These are phyloP conservation scores for Sarcophilus harrisii DNA, from an alignment of 2,797 vertebrate genomes.

Conservation along the genomic window DNA sequence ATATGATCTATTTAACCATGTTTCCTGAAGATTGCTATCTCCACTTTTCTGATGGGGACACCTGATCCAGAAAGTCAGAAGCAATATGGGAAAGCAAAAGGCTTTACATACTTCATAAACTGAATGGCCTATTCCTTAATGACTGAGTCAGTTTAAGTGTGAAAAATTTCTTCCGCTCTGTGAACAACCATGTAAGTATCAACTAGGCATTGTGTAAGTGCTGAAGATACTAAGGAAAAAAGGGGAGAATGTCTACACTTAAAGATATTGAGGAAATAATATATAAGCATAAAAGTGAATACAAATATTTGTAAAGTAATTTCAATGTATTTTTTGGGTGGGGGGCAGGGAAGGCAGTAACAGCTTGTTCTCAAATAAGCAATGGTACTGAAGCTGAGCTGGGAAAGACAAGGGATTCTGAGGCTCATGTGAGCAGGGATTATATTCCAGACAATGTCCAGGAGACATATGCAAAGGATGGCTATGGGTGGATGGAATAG, in stretches of 20 bases:
- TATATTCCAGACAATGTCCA: background rate
- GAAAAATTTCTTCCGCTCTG: background rate
- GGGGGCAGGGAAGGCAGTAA: background rate
- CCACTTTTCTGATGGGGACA: background rate
- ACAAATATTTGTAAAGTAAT: background rate
- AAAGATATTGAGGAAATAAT: background rate
- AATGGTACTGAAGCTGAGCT: background rate
- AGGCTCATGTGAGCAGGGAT: background rate
- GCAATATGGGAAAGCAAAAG: background rate
- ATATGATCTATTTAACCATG: background rate
- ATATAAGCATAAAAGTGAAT: background rate
- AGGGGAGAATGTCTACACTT: background rate
- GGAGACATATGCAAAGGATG: background rate
- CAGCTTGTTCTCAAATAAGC: background rate
- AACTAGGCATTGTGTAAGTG: background rate
- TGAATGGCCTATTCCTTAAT: background rate
- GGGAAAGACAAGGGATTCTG: background rate
- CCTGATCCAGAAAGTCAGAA: background rate
- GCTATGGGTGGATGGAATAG: background rate
- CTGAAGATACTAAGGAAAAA: background rate
- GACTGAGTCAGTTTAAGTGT: background rate
- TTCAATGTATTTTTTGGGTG: background rate
- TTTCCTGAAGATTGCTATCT: background rate
- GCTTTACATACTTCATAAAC: background rate
- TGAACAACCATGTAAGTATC: background rate